phyloP scores from a whole-genome alignment of 2,888 invertebrate genomes.

The Pemphredon lugubris region DNA sequence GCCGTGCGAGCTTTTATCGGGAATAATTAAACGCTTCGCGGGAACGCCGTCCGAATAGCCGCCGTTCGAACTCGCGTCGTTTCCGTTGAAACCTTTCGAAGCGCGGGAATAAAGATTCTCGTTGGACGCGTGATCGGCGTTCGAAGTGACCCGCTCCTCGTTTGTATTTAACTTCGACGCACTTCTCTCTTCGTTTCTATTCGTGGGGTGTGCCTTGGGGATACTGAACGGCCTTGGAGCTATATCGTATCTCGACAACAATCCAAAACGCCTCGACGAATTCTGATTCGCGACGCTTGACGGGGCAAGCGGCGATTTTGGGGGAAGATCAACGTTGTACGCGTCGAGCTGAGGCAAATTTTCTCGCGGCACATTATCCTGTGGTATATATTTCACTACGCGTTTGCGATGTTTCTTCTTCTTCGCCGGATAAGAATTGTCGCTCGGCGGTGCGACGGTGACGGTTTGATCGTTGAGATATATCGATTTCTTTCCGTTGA shows the following conservation, averaged over 20 bases:
- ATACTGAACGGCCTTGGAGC: conserved; percentile 46
- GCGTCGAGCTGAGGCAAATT: not conserved
- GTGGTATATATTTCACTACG: too few relatives aligned
- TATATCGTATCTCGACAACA: conserved; percentile 32
- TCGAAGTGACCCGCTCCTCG: too few relatives aligned
- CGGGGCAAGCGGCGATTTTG: not conserved
- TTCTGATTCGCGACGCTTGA: not conserved
- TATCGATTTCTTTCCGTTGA: not conserved
- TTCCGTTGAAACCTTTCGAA: not conserved
- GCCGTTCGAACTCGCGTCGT: not conserved
- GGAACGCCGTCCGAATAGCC: too few relatives aligned
- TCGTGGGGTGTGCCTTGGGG: not conserved
- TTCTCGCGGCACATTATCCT: not conserved
- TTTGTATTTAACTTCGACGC: not conserved
- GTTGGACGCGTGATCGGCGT: too few relatives aligned
- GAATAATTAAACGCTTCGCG: too few relatives aligned
- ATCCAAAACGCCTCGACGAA: not conserved
- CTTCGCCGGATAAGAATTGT: not conserved
- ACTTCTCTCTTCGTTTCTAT: not conserved
- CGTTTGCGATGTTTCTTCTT: conserved; percentile 17
- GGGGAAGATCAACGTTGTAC: not conserved
- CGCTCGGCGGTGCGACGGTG: not conserved
- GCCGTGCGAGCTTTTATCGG: too few relatives aligned
- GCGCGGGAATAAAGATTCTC: not conserved
- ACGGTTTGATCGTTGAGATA: not conserved